These are phyloP conservation scores for Salpingus planirostris DNA, from an alignment of 2,888 invertebrate species.

Conservation along the genomic window DNA sequence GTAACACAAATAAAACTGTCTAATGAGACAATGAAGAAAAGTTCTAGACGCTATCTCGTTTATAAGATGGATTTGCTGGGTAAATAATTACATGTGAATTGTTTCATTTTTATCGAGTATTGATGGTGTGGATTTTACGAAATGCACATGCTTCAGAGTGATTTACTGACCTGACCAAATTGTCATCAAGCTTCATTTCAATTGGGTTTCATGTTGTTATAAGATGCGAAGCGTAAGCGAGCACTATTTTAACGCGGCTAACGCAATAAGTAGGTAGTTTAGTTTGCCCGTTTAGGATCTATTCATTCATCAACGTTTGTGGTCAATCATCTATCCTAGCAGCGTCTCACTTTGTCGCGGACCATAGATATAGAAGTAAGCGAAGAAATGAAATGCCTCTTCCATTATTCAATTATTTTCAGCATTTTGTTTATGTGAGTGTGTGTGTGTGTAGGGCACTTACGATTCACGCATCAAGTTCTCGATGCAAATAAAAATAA, in stretches of 20 bases:
- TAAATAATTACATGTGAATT: too few relatives aligned
- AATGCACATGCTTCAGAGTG: too few relatives aligned
- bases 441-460: not conserved
- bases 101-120: too few relatives aligned
- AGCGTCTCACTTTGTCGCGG: conserved; percentile 7
- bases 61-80: too few relatives aligned
- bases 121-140: too few relatives aligned
- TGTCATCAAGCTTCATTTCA: too few relatives aligned
- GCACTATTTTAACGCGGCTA: conserved; percentile 12
- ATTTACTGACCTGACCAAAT: too few relatives aligned
- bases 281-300: conserved; percentile 19
- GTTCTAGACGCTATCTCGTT: too few relatives aligned
- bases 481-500: conserved; percentile 11
- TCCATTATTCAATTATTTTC: conserved; percentile 18
- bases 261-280: conserved; percentile 18
- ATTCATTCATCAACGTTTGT: conserved; percentile 20
- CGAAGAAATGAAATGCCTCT: conserved; percentile 14
- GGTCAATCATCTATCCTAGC: conserved; percentile 19
- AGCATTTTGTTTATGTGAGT: conserved; percentile 6
- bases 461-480: conserved; percentile 9
- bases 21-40: too few relatives aligned
- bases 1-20: too few relatives aligned
- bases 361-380: conserved; percentile 10
- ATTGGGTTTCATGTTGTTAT: too few relatives aligned
- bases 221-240: too few relatives aligned